phyloP scores from a whole-genome alignment of 2,113 vertebrate genomes.

The Saimiri boliviensis region DNA sequence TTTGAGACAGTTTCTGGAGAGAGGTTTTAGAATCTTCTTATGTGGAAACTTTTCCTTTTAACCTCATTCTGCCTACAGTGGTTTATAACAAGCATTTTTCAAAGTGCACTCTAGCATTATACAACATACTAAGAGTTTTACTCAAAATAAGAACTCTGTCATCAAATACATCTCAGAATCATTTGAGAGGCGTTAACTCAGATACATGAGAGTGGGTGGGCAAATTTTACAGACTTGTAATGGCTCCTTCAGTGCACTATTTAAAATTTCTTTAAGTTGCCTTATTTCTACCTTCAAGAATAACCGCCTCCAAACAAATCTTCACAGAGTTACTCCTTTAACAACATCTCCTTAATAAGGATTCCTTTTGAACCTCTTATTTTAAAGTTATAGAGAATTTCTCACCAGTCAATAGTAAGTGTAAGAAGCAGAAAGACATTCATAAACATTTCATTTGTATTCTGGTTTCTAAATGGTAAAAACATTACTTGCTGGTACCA shows the following conservation, averaged over 20 bases:
- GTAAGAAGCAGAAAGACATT: neutral
- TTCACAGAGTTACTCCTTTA: neutral
- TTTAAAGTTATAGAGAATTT: neutral
- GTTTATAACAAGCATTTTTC: neutral
- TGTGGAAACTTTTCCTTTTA: constrained; percentile 32
- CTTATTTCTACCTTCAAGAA: neutral
- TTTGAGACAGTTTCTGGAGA: neutral
- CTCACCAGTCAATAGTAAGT: neutral
- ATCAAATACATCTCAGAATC: neutral
- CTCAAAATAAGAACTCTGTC: neutral
- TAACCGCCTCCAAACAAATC: neutral
- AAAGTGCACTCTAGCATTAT: neutral
- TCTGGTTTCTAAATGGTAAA: neutral
- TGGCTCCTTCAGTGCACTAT: neutral
- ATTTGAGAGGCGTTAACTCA: neutral
- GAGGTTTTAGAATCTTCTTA: neutral
- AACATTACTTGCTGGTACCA: neutral
- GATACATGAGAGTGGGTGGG: neutral
- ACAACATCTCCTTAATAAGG: neutral
- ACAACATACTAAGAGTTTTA: neutral
- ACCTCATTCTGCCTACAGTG: neutral
- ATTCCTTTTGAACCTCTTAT: neutral
- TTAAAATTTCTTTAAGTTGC: neutral
- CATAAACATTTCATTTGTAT: neutral
- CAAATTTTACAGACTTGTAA: neutral